Evolutionary conservation across 2,113 vertebrate genomes (phyloP).

Genomic region (Clinocottus analis): DNA sequence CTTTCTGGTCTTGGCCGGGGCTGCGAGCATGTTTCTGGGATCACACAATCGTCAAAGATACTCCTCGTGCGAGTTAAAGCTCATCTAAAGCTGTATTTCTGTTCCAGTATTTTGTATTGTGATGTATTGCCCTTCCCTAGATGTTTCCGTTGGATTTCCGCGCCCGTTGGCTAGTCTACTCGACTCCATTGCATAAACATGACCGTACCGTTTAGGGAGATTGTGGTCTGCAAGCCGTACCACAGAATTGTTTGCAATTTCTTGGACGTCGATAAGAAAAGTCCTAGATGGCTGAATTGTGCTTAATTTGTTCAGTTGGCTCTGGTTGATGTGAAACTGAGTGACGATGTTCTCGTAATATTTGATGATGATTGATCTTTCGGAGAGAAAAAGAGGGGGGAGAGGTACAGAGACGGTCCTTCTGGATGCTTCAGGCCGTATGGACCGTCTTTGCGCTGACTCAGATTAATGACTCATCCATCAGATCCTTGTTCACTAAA

Average conservation of each 20-base stretch:
- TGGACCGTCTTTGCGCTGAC: conserved; percentile 51
- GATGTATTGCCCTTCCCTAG: conserved; percentile 39
- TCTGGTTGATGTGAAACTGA: conserved; percentile 32
- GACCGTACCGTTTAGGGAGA: conserved; percentile 31
- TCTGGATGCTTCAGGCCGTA: conserved; percentile 48
- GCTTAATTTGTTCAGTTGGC: conserved; percentile 28
- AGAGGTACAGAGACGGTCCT: conserved; percentile 36
- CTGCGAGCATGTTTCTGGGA: conserved; percentile 12
- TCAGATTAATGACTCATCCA: conserved; percentile 64
- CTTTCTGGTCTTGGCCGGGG: background rate
- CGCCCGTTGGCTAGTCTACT: conserved; percentile 9
- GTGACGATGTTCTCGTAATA: conserved; percentile 22
- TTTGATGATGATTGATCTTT: conserved; percentile 54
- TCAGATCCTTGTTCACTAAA: conserved; percentile 38
- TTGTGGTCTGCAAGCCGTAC: background rate
- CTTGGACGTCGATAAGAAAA: conserved; percentile 43
- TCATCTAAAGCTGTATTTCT: conserved; percentile 1
- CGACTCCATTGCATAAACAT: background rate
- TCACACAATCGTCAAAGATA: conserved; percentile 9
- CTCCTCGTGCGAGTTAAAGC: background rate
- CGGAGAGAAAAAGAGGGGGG: conserved; percentile 2
- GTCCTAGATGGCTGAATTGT: conserved; percentile 26
- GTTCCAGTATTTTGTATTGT: conserved; percentile 13
- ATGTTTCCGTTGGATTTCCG: conserved; percentile 36
- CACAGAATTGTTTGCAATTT: conserved; percentile 19